Evolutionary conservation across 1,140 invertebrate species (phyloP).

Genomic region (Drosophila burlai): DNA sequence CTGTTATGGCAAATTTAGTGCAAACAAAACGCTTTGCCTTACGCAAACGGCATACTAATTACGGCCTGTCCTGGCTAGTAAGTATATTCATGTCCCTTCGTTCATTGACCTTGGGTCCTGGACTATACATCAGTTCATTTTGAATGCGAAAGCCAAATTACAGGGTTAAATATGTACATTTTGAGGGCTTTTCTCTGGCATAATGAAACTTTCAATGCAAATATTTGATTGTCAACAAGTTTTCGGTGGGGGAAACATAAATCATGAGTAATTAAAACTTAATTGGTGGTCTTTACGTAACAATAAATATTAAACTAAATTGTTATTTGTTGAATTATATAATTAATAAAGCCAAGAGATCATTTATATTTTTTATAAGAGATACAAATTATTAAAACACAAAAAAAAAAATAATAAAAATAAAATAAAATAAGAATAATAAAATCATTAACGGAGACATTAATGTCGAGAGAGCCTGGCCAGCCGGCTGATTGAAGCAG

Average conservation of each 20-base stretch:
- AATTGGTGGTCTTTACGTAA: background rate
- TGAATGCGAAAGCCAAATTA: constrained; percentile 48
- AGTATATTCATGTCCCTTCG: constrained; percentile 4
- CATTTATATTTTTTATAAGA: too few species aligned
- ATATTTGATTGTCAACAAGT: constrained; percentile 57
- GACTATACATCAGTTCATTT: constrained; percentile 26
- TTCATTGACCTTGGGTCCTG: constrained; percentile 55
- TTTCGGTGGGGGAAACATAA: background rate
- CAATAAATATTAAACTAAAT: background rate
- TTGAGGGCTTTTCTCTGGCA: constrained; percentile 13
- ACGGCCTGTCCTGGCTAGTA: constrained; percentile 12
- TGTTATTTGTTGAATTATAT: background rate
- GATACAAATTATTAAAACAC: too few species aligned
- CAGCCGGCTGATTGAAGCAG: constrained; percentile 19
- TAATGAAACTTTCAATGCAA: constrained; percentile 61
- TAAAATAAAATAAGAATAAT: too few species aligned
- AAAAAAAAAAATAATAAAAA: too few species aligned
- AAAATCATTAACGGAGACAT: too few species aligned
- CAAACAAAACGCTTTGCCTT: constrained; percentile 75
- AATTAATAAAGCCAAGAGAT: background rate
- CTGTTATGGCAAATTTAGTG: constrained; percentile 65
- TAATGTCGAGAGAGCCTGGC: too few species aligned
- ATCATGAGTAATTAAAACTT: background rate
- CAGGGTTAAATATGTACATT: constrained; percentile 64
- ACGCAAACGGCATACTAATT: constrained; percentile 78